Evolutionary conservation across 2,888 invertebrate species (phyloP).

Genomic region (Platycheirus albimanus): DNA sequence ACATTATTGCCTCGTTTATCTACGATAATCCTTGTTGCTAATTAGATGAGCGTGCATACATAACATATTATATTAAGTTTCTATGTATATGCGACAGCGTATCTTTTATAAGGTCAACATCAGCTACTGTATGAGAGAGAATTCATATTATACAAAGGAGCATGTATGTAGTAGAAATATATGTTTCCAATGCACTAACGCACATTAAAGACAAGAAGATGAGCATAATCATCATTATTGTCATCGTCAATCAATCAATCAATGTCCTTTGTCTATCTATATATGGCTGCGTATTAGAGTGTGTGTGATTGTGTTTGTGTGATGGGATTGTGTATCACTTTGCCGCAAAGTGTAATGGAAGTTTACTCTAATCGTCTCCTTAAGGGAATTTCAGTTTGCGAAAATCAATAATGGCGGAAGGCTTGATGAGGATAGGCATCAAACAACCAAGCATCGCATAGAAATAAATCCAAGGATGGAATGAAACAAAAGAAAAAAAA

Average conservation of each 20-base stretch:
- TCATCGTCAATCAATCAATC: constrained; percentile 66
- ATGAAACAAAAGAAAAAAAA: background rate
- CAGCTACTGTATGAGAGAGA: no score
- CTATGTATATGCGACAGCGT: background rate
- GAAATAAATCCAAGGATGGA: no score
- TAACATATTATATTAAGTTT: constrained; percentile 5
- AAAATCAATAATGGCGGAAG: constrained; percentile 26
- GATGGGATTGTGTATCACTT: background rate
- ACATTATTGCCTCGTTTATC: constrained; percentile 67
- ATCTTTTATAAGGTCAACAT: constrained; percentile 51
- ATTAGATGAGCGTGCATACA: constrained; percentile 57
- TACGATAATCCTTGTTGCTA: constrained; percentile 63
- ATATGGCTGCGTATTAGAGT: background rate
- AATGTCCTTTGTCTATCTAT: constrained; percentile 30
- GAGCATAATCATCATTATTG: constrained; percentile 41
- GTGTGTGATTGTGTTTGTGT: background rate
- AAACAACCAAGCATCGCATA: background rate
- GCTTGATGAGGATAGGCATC: constrained; percentile 22
- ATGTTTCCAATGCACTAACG: background rate
- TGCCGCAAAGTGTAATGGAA: constrained; percentile 28
- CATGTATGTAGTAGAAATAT: background rate
- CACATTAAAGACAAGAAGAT: constrained; percentile 18
- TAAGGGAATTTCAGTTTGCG: constrained; percentile 18
- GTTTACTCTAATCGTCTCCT: constrained; percentile 52
- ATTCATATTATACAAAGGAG: background rate